Conservation (phyloP, 1,140 invertebrate species). For the Atta cephalotes region DNA sequence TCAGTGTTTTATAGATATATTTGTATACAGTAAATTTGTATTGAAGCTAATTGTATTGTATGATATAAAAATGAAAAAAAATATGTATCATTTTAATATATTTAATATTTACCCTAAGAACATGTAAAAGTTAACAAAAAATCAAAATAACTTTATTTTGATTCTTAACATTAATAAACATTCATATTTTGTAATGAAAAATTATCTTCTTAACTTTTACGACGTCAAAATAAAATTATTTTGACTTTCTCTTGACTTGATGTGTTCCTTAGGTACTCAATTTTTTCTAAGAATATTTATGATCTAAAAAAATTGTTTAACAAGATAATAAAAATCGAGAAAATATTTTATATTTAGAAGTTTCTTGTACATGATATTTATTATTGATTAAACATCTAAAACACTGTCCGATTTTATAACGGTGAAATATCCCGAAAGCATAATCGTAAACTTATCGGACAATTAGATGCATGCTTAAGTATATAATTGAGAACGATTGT, state of each 20-base stretch:
- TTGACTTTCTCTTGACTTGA: too few relatives aligned
- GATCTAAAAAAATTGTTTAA: neutral
- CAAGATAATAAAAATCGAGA: neutral
- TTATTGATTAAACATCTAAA: constrained; percentile 1
- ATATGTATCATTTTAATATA: neutral
- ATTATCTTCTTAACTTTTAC: too few relatives aligned
- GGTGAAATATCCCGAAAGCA: constrained; percentile 42
- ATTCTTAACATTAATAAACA: too few relatives aligned
- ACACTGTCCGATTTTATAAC: constrained; percentile 7
- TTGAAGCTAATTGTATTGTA: neutral
- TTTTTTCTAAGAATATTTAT: neutral
- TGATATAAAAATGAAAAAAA: neutral
- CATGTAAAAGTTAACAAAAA: too few relatives aligned
- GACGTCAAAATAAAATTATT: too few relatives aligned
- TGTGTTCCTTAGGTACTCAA: neutral
- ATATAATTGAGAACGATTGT: constrained; percentile 49
- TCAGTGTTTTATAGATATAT: neutral
- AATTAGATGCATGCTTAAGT: constrained; percentile 48
- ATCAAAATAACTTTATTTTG: too few relatives aligned
- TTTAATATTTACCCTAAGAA: neutral
- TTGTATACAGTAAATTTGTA: neutral
- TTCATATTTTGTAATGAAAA: too few relatives aligned
- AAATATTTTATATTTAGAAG: neutral
- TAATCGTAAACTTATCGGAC: constrained; percentile 37
- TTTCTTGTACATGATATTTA: neutral